Base-by-base conservation (phyloP, 2,888 invertebrate genomes). In the Seira ritae region DNA sequence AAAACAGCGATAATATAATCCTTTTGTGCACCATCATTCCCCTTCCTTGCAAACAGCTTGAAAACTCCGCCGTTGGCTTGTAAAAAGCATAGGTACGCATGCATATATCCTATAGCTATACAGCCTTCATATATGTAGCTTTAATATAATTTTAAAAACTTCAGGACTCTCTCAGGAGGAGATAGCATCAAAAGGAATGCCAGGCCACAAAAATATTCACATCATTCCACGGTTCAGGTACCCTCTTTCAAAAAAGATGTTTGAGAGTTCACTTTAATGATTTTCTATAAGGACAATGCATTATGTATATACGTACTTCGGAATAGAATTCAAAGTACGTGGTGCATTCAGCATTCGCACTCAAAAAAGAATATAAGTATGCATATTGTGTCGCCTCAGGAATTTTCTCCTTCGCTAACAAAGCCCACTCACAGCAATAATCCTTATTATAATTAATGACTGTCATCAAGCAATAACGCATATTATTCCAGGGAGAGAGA, bases 371-470 rank as follows among this genome's bases (percentile, higher is more conserved):
- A 4, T 12, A 46, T 62, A 31, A 10, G 42, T 60, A 72, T 72
- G 55, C 72, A 72, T 24, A 60, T 72, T 46, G 50, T 50, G 50
- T 50, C 50, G 72, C 72, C 72, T 60, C 72, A 72, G 62, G 72
- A 62, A 72, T 72, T 60, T 60, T 60, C 60, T 17, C 31, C 23
- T 50, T 71, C 71, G 50, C 50, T 50, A 50, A 50, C 50, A 50
- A 50, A 50, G 50, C 50, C 50, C 50, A 50, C 69, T 42, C 68
- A 8, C 37, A n/a, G 69, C 23, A 46, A 74, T 74, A 75, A 68
- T 75, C 75, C 67, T 46, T 42, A n/a, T n/a, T n/a, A 50, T 65
- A 75, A 75, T 75, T 75, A 75, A 75, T 75, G 75, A 75, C 46
- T 68, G 75, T 67, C 75, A 75, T 67, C 67, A 75, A 74, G 66